Conservation (phyloP, 2,113 vertebrate genomes). For the Passerina amoena region DNA sequence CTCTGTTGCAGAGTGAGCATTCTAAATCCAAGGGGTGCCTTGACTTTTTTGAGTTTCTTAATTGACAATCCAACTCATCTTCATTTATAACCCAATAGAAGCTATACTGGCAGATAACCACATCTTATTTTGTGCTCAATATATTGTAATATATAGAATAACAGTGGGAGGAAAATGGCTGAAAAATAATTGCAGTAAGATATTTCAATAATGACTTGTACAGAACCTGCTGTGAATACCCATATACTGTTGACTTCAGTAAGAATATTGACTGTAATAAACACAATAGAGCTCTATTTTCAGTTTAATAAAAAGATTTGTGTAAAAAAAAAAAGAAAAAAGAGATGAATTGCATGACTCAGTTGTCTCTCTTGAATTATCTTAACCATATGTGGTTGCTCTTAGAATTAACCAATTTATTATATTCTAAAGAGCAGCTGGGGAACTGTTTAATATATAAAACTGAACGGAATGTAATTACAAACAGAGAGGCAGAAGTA, state of each 20-base stretch:
- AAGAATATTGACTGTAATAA: constrained; percentile 37
- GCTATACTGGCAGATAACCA: not conserved
- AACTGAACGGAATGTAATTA: constrained; percentile 50
- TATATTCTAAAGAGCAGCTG: constrained; percentile 65
- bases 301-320: constrained; percentile 50
- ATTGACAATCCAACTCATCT: not conserved
- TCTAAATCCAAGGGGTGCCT: not conserved
- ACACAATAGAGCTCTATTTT: constrained; percentile 14
- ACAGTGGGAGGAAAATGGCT: constrained; percentile 34
- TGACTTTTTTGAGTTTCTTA: not conserved
- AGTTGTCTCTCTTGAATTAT: constrained; percentile 54
- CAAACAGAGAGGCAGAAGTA: constrained; percentile 38
- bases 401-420: constrained; percentile 68
- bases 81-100: not conserved
- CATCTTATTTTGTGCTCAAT: not conserved
- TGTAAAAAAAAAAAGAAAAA: constrained; percentile 1
- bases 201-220: constrained; percentile 23
- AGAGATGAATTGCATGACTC: not conserved
- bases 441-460: constrained; percentile 32
- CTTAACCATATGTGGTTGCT: constrained; percentile 42
- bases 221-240: constrained; percentile 24
- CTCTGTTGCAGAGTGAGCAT: not conserved
- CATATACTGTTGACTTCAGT: constrained; percentile 12
- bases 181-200: constrained; percentile 40
- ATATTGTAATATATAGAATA: not conserved